These are phyloP conservation scores for Drosophila merina DNA, from an alignment of 2,888 invertebrate genomes.

Conservation along the genomic window DNA sequence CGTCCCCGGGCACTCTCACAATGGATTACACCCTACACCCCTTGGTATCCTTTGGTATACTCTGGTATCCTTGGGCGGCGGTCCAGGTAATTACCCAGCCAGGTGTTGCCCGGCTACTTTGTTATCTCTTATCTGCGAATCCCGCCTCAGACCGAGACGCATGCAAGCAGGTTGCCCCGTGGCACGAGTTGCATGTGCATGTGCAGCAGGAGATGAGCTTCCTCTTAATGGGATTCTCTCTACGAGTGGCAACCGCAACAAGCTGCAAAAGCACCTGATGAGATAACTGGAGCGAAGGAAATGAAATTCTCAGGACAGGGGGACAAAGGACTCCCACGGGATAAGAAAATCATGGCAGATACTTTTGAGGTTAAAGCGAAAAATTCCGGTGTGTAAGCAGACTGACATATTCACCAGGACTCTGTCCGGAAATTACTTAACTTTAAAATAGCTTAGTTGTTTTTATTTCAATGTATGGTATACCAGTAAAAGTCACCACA, in stretches of 20 bases:
- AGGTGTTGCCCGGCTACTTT: slow-evolving; percentile 58
- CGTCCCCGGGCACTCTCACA: slow-evolving; percentile 33
- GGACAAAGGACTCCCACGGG: background rate
- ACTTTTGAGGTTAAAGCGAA: slow-evolving; percentile 32
- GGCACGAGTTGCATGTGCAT: slow-evolving; percentile 34
- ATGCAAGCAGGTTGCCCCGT: background rate
- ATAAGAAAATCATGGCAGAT: slow-evolving; percentile 23
- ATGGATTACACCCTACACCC: slow-evolving; percentile 52
- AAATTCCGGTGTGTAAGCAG: slow-evolving; percentile 16
- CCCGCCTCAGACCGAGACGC: background rate
- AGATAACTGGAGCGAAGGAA: slow-evolving; percentile 26
- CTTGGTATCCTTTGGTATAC: background rate
- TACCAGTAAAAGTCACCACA: background rate
- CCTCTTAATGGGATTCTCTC: slow-evolving; percentile 44
- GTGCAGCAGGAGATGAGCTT: slow-evolving; percentile 45
- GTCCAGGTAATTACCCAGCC: slow-evolving; percentile 63
- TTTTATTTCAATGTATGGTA: background rate
- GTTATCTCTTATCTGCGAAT: slow-evolving; percentile 65
- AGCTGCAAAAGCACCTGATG: slow-evolving; percentile 30
- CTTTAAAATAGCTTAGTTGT: background rate
- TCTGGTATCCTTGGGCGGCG: slow-evolving; percentile 15
- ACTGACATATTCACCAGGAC: slow-evolving; percentile 4
- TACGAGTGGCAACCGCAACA: slow-evolving; percentile 40
- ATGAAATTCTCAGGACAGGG: slow-evolving; percentile 26
- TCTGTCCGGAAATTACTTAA: slow-evolving; percentile 24